Base-by-base conservation (phyloP, 2,113 vertebrate genomes). In the Corydoras maculifer region DNA sequence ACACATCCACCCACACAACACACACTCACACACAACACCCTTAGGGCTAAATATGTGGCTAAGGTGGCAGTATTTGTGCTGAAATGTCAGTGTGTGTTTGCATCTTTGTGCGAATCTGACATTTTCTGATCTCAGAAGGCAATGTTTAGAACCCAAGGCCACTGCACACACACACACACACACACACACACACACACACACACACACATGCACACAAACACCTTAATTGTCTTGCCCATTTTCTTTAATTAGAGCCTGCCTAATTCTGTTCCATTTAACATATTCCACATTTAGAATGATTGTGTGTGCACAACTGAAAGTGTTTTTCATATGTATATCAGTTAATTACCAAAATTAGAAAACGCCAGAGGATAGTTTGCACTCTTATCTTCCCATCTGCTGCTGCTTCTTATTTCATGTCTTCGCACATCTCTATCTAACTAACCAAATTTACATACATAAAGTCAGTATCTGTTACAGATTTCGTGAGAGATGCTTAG, bases 311-410 rank as follows among this genome's bases (percentile, higher is more conserved):
- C 51, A 12, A 14, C 13, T 53, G 13, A 53, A 14, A 3, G 5
- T 12, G 9, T 5, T 53, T 53, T 53, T 53, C 51, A 53, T 53
- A 14, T 53, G 51, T 53, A 14, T 53, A 14, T 53, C 51, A 53
- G 51, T 53, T 53, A 14, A 53, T 53, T 53, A 53, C 51, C 64
- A 73, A 32, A 65, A 64, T 73, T 74, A 65, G 74, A 53, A 53
- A 43, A 53, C 5, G 51, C 51, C 5, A 53, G 51, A 53, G 51
- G 51, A 14, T 53, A 53, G 9, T 53, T 3, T 53, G 51, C 51
- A 53, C 51, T 12, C 13, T 53, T 53, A 53, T 10, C 51, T 53
- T 10, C 9, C 10, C 51, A 53, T 53, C 51, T 53, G 51, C 51
- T 53, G 51, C 13, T 53, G 9, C 51, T 53, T 14, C 13, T 8